Evolutionary conservation across 2,797 vertebrate species (phyloP), one percentile per base, ranked within the genome.

Genomic region (Sphaeramia orbicularis): DNA sequence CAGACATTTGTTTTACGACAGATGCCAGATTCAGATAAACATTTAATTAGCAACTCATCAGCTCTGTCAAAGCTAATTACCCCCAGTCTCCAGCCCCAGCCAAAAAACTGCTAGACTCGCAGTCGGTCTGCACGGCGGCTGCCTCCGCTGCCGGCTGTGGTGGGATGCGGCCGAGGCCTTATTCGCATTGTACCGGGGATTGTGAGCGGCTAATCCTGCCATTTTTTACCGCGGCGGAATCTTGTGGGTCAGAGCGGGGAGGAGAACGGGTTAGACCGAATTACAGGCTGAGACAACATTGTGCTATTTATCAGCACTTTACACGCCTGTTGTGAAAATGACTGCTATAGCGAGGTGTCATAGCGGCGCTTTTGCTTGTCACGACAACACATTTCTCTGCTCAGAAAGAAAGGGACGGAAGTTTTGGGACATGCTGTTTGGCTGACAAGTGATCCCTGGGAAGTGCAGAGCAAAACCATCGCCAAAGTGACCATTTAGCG

Each of bases 1-100:
- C 84, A 86, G 82, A 88, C 88, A 75, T 89, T 91, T 87, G 85
- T 87, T 89, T 87, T 71, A 86, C 76, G 70, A 87, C 91, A 90
- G 90, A 91, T 91, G 91, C 86, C 89, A 88, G 72, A 87, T 87
- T 85, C 80, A 86, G 89, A 91, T 91, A 89, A 89, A 91, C 90
- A 91, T 91, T 91, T 89, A 88, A 91, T 92, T 89, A 92, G 83
- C 85, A 80, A 76, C 85, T 89, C 87, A 84, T 92, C 87, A 89
- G 85, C 88, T 89, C 83, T 85, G 87, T 92, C 83, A 87, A 59
- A 86, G 87, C 83, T 88, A 91, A 92, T 91, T 91, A 88, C 56
- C 65, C 81, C 67, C 65, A 27, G 65, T 65, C 76, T 83, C 67
- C 47, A 65, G 85, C 71, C 62, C 44, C 9, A 57, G 84, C 85